Percentiles rank a stretch among this genome's conserved stretches.
These are phyloP conservation scores for Alviniconcha marisindica DNA, from an alignment of 1,140 invertebrate genomes.

Conservation along the genomic window DNA sequence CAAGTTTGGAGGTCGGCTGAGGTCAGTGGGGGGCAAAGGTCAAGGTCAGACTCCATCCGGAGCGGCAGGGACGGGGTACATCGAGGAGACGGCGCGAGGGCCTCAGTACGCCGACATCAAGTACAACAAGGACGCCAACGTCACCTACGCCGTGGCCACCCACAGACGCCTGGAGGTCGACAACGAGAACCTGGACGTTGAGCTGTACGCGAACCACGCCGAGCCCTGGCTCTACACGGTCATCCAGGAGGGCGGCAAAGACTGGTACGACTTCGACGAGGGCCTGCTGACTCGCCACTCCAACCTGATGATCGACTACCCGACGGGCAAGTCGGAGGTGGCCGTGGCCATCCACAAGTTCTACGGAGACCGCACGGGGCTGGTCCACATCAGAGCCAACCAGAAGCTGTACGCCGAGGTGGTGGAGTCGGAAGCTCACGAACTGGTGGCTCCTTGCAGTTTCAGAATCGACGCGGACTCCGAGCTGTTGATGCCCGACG, in stretches of 20 bases:
- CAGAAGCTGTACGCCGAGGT: conserved; percentile 65
- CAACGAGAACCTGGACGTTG: conserved; percentile 59
- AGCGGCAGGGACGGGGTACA: conserved; percentile 65
- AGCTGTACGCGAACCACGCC: conserved; percentile 58
- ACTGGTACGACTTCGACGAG: conserved; percentile 65
- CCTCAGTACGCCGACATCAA: conserved; percentile 68
- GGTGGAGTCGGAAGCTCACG: conserved; percentile 61
- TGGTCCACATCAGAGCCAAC: conserved; percentile 58
- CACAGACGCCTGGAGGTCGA: conserved; percentile 59
- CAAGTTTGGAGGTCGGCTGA: conserved; percentile 58
- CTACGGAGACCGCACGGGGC: conserved; percentile 62
- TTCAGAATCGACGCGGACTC: conserved; percentile 61
- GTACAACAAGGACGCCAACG: conserved; percentile 55
- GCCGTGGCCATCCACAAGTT: conserved; percentile 58
- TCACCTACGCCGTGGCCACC: conserved; percentile 44
- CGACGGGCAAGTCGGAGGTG: conserved; percentile 47
- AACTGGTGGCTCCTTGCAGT: conserved; percentile 65
- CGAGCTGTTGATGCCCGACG: conserved; percentile 62
- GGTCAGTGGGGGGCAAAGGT: conserved; percentile 59
- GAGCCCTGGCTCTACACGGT: conserved; percentile 66
- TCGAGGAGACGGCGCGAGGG: conserved; percentile 64
- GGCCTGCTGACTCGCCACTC: conserved; percentile 58
- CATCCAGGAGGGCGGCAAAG: conserved; percentile 53
- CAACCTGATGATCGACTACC: conserved; percentile 64
- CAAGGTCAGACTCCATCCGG: conserved; percentile 52